Conservation (phyloP, 2,113 vertebrate species). For the Colius striatus region DNA sequence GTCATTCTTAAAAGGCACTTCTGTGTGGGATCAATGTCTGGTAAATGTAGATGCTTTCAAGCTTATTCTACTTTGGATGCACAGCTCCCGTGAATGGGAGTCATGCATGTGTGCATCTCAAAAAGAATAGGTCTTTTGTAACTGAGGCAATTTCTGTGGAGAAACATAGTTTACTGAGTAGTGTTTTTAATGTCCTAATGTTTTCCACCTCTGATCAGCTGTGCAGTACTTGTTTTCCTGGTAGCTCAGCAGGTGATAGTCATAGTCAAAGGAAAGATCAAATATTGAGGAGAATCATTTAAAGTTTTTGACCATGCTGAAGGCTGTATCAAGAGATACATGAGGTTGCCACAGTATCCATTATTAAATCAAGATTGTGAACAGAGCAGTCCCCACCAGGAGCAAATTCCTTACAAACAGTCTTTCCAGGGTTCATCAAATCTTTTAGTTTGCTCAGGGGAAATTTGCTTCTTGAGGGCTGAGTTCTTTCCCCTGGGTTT, state of each 20-base stretch:
- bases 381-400: background rate
- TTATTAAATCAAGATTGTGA: slow-evolving; percentile 20
- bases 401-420: background rate
- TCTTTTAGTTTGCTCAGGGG: background rate
- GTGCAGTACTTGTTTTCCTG: background rate
- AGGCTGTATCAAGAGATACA: background rate
- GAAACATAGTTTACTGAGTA: background rate
- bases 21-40: background rate
- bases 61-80: slow-evolving; percentile 37
- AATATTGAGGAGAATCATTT: background rate
- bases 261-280: background rate
- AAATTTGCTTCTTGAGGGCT: background rate
- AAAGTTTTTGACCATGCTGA: background rate
- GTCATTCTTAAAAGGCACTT: background rate
- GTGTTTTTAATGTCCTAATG: background rate
- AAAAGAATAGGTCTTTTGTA: slow-evolving; percentile 22
- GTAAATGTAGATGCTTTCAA: slow-evolving; percentile 9
- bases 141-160: background rate
- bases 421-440: background rate
- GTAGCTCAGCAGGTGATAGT: background rate
- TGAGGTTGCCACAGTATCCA: background rate
- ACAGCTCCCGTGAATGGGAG: slow-evolving; percentile 4
- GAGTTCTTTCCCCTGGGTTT: background rate
- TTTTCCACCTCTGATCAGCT: slow-evolving; percentile 1
- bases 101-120: slow-evolving; percentile 12